Evolutionary conservation across 2,797 vertebrate species (phyloP), one percentile per base, ranked within the genome.

Genomic region (Halcyon leucocephala): DNA sequence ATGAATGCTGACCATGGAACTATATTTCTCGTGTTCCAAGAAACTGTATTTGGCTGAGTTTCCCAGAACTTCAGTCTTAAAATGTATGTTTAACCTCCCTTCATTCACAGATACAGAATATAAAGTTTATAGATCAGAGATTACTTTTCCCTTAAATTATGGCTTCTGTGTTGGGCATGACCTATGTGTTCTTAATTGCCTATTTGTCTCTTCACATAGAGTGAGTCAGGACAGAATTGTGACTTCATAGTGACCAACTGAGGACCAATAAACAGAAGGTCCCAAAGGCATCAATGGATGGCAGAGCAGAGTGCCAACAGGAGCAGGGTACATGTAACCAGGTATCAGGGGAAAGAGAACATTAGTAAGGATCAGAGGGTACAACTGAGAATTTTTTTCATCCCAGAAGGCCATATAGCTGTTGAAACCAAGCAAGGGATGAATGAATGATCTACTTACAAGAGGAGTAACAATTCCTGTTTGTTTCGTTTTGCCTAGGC

Each of bases 1-100:
- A 73, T 13, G 8, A 91, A 82, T 85, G 81, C 86, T 91, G 90
- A 93, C 60, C 61, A 65, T 31, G 35, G 44, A 95, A 85, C 44
- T 71, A 10, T 89, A 94, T 74, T 77, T 90, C 86, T 90, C 89
- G 65, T 79, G 76, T 96, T 96, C 61, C 48, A 78, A 65, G 41
- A 72, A 87, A 95, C 4, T 28, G 35, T 42, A 62, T 5, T n/a
- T 16, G 67, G 67, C 91, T 81, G 70, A 91, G 76, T 80, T 92
- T 95, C 48, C 90, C 46, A 82, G 76, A 52, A 81, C 37, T 82
- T 83, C 33, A 61, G 28, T 71, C 66, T 84, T 91, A 73, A 83
- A 74, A 82, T 33, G 24, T 8, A 67, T 31, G 3, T 61, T 72
- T 73, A 51, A 67, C 94, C 83, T 96, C 52, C 51, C 28, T 95